Conservation (phyloP, 1,140 invertebrate species). For the Saccostrea echinata region DNA sequence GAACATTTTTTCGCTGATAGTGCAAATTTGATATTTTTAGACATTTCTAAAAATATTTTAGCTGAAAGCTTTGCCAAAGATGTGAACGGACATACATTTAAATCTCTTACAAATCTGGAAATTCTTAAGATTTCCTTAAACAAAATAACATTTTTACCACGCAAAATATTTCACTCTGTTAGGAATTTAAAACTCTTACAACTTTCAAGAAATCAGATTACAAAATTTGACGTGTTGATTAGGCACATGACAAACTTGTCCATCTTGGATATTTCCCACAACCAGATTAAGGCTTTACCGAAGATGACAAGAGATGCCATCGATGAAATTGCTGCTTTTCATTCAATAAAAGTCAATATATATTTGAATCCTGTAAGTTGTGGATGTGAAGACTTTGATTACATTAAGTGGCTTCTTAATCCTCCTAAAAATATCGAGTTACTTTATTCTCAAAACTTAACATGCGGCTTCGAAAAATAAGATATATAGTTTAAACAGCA, state of each 20-base stretch:
- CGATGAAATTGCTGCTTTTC: not conserved
- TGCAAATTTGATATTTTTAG: not conserved
- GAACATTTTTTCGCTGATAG: not conserved
- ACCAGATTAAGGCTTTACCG: not conserved
- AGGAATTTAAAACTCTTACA: not conserved
- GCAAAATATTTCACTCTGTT: not conserved
- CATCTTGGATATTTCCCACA: not conserved
- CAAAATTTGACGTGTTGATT: not conserved
- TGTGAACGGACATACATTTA: not conserved
- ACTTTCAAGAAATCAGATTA: not conserved
- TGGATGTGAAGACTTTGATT: constrained; percentile 40
- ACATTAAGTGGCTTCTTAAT: constrained; percentile 15
- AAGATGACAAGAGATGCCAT: not conserved
- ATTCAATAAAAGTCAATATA: not conserved
- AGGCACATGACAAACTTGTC: not conserved
- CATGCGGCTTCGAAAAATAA: not conserved
- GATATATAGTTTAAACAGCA: not conserved
- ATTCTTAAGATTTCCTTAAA: not conserved
- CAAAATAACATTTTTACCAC: not conserved
- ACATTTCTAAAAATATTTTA: not conserved
- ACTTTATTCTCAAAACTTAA: not conserved
- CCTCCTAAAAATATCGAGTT: not conserved
- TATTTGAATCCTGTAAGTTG: constrained; percentile 23
- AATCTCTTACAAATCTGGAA: not conserved
- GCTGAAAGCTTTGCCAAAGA: not conserved